Conservation (phyloP, 2,113 vertebrate genomes). For the Proterorhinus semilunaris region DNA sequence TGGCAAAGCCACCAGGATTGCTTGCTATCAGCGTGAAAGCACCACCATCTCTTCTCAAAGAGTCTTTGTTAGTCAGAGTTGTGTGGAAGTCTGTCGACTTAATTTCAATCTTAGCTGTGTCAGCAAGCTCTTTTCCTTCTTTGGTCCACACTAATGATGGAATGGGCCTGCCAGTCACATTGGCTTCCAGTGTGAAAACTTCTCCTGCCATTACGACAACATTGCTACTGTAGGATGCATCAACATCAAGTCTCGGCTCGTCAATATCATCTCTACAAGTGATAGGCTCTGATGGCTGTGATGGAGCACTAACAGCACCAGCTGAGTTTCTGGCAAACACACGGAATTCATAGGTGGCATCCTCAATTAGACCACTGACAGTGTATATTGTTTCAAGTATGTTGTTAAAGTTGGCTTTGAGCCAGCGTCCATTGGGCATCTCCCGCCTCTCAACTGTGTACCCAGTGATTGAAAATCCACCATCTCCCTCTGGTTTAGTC, state of each 20-base stretch:
- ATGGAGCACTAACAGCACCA: conserved; percentile 91
- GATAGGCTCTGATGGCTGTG: conserved; percentile 89
- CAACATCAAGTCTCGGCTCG: conserved; percentile 90
- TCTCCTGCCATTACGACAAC: conserved; percentile 93
- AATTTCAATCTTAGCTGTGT: conserved; percentile 90
- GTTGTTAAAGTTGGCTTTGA: conserved; percentile 97
- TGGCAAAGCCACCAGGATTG: conserved; percentile 96
- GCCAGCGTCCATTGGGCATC: conserved; percentile 93
- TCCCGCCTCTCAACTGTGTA: conserved; percentile 95
- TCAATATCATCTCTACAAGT: conserved; percentile 95
- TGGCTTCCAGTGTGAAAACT: conserved; percentile 89
- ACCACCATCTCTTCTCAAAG: conserved; percentile 88
- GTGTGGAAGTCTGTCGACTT: conserved; percentile 92
- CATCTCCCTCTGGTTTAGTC: conserved; percentile 94
- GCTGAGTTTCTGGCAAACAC: conserved; percentile 94
- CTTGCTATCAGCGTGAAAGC: conserved; percentile 89
- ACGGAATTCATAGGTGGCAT: conserved; percentile 93
- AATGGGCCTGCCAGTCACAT: conserved; percentile 87
- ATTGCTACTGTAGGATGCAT: conserved; percentile 86
- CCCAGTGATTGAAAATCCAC: conserved; percentile 96
- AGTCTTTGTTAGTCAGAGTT: conserved; percentile 87
- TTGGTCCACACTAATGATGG: conserved; percentile 94
- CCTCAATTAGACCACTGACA: conserved; percentile 94
- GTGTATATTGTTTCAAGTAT: conserved; percentile 93
- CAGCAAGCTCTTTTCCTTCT: conserved; percentile 92